phyloP scores from a whole-genome alignment of 2,113 vertebrate genomes.

The Carassius auratus region DNA sequence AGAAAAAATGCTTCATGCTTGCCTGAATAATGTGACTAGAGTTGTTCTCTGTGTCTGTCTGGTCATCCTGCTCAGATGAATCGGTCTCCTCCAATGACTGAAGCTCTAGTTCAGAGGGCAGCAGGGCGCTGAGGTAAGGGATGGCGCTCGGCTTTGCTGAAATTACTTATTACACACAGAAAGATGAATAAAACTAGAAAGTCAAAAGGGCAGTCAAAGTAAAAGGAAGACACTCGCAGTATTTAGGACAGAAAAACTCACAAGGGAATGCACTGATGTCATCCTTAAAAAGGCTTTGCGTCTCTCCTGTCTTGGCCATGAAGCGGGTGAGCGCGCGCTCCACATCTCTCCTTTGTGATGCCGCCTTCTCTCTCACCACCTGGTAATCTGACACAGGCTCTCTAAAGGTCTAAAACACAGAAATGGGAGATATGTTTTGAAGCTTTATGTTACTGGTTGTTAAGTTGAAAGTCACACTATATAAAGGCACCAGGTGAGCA shows the following conservation, averaged over 20 bases:
- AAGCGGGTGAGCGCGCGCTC: conserved; percentile 96
- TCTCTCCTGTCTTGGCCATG: conserved; percentile 98
- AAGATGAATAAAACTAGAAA: neutral
- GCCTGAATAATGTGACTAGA: conserved; percentile 81
- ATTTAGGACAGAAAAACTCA: conserved; percentile 68
- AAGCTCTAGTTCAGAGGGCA: conserved; percentile 94
- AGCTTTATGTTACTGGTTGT: neutral
- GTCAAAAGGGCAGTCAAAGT: neutral
- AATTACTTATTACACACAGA: conserved; percentile 80
- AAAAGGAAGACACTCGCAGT: too few species aligned
- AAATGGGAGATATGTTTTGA: neutral
- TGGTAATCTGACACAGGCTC: conserved; percentile 95
- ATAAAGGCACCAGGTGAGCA: neutral
- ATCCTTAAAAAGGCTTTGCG: conserved; percentile 95
- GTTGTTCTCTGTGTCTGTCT: conserved; percentile 91
- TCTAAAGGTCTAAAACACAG: conserved; percentile 84
- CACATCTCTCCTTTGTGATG: conserved; percentile 91
- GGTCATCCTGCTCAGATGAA: conserved; percentile 96
- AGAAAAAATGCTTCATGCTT: conserved; percentile 34
- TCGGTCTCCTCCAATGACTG: conserved; percentile 96
- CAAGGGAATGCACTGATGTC: conserved; percentile 92
- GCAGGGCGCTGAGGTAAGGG: conserved; percentile 92
- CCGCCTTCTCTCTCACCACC: conserved; percentile 92
- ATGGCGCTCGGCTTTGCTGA: conserved; percentile 87
- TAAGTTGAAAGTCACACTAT: neutral